Base-by-base conservation (phyloP, 2,113 vertebrate species). In the Prolemur simus region DNA sequence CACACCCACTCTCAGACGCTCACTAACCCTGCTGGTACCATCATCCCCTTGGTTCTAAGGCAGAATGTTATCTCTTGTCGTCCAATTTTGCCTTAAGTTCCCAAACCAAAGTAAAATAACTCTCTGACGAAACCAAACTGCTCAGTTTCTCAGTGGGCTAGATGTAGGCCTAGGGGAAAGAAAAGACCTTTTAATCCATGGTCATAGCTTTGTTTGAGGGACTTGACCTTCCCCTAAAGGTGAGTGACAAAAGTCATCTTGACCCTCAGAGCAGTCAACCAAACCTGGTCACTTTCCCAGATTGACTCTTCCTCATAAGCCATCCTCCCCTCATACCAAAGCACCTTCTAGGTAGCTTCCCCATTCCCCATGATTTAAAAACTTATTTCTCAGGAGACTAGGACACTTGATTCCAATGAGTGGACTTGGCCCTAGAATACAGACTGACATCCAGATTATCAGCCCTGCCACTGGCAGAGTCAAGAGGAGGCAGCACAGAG, bases 71-170 rank as follows among this genome's bases (percentile, higher is more conserved):
- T 64, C 39, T 88, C 56, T 56, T 58, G 12, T 83, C 76, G 17
- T 80, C 25, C 18, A 77, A 52, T 81, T 96, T 96, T 92, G 23
- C 47, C 7, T 77, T 12, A 42, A 73, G 47, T 81, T 85, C n/a
- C 69, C 83, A 96, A 95, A 89, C 52, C 89, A 82, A 80, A 92
- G 63, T 93, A 80, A 95, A 87, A 89, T 80, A 64, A 1, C 7
- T 96, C 74, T 91, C 56, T 84, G 25, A n/a, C 7, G 84, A 82
- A 66, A 91, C 2, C 39, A 78, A 94, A 93, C 32, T n/a, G 6
- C 11, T 69, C 37, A 83, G n/a, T 6, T 6, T 96, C n/a, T 81
- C 34, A 68, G 39, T 80, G 66, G 56, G 58, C 58, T 84, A 71
- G 20, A 73, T 37, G 49, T 54, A 66, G 11, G n/a, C 4, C 27